Evolutionary conservation across 30 jellyfish, hydroid and myxozoan species (phyloP).

Genomic region (Aurelia sp.): DNA sequence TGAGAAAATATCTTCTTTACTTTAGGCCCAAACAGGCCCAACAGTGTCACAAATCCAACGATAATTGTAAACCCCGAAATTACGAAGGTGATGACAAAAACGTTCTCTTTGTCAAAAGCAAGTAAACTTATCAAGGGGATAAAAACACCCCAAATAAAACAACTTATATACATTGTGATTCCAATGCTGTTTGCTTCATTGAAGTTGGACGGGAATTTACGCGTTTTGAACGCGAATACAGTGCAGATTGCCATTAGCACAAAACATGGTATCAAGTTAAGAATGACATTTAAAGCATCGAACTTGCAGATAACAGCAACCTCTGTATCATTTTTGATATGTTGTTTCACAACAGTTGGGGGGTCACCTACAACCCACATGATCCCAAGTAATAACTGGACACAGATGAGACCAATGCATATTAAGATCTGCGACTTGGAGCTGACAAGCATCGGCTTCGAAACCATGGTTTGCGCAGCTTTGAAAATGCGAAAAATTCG

Average conservation of each 20-base stretch:
- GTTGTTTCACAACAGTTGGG: conserved; percentile 69
- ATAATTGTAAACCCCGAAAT: conserved; percentile 60
- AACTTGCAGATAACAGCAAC: conserved; percentile 75
- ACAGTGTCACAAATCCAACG: conserved; percentile 77
- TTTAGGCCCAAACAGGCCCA: conserved; percentile 90
- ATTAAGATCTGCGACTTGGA: conserved; percentile 89
- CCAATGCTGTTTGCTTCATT: conserved; percentile 94
- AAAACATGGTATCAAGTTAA: conserved; percentile 77
- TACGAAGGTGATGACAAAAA: conserved; percentile 46
- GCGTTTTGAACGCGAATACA: conserved; percentile 89
- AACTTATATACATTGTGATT: conserved; percentile 91
- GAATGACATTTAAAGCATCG: conserved; percentile 60
- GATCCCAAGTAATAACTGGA: conserved; percentile 79
- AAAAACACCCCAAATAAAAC: conserved; percentile 83
- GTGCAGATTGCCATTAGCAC: conserved; percentile 93
- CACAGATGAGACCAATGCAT: conserved; percentile 68
- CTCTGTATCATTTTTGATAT: conserved; percentile 18
- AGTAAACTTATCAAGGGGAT: conserved; percentile 50
- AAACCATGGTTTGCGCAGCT: conserved; percentile 58
- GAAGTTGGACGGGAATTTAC: conserved; percentile 92
- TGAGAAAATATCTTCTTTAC: conserved; percentile 47
- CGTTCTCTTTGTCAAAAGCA: conserved; percentile 40
- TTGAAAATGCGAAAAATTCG: conserved; percentile 90
- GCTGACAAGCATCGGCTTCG: conserved; percentile 79
- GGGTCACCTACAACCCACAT: conserved; percentile 92